phyloP scores from a whole-genome alignment of 64 coral and sea anemone species.

The Montipora efflorescens region DNA sequence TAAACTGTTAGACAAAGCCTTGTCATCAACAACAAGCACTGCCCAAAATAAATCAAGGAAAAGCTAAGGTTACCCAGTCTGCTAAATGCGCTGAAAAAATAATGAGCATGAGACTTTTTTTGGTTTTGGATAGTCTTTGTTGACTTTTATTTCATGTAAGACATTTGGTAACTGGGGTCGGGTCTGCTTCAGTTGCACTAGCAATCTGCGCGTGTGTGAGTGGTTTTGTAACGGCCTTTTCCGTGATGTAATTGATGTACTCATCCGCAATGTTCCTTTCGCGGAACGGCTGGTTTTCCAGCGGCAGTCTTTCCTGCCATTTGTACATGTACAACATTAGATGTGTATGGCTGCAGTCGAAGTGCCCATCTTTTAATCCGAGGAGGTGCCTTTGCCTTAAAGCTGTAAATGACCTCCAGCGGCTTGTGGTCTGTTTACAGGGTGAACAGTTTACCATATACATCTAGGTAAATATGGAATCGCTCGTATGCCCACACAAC shows the following conservation, averaged over 20 bases:
- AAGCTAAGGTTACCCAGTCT: no score
- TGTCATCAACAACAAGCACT: no score
- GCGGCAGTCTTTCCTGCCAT: conserved; percentile 31
- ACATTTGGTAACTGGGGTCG: neutral
- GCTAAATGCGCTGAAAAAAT: no score
- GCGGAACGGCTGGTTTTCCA: neutral
- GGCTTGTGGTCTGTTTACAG: conserved; percentile 47
- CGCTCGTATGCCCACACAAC: conserved; percentile 35
- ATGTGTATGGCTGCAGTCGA: conserved; percentile 34
- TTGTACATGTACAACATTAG: neutral
- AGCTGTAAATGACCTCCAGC: conserved; percentile 26
- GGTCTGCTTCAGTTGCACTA: neutral
- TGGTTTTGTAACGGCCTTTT: conserved; percentile 20
- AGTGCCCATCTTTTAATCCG: conserved; percentile 60
- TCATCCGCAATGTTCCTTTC: conserved; percentile 44
- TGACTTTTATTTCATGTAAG: no score
- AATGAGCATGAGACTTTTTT: no score
- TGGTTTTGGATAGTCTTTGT: no score
- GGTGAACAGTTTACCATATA: conserved; percentile 31
- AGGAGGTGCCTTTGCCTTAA: conserved; percentile 28
- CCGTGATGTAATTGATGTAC: conserved; percentile 22
- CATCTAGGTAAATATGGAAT: conserved; percentile 40
- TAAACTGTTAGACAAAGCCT: no score
- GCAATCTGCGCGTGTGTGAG: conserved; percentile 22
- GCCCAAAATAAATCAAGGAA: no score